Evolutionary conservation across 2,113 vertebrate genomes (phyloP).

Genomic region (Aptenodytes forsteri): DNA sequence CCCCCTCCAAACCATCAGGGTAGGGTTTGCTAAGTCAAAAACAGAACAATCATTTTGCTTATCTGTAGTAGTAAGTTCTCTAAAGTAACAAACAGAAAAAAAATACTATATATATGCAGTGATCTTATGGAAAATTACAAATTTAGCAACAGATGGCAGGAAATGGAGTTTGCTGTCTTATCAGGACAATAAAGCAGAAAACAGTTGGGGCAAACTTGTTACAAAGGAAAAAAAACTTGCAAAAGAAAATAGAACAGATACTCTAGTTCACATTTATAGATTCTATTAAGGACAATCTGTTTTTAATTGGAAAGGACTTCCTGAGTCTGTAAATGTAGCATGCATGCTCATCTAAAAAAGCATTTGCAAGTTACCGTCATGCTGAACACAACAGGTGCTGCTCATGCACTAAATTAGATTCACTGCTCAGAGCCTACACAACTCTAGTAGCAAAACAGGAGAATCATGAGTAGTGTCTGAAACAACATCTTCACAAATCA

Average conservation of each 20-base stretch:
- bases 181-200: conserved; percentile 21
- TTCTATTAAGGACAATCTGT: conserved; percentile 23
- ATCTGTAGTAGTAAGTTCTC: background rate
- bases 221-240: background rate
- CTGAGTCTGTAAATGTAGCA: background rate
- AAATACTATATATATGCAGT: background rate
- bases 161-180: conserved; percentile 21
- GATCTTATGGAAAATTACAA: background rate
- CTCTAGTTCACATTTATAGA: background rate
- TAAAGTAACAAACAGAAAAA: background rate
- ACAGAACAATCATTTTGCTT: background rate
- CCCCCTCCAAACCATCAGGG: background rate
- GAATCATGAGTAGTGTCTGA: background rate
- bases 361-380: background rate
- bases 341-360: background rate
- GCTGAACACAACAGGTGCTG: background rate
- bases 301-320: conserved; percentile 29
- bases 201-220: conserved; percentile 3
- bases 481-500: background rate
- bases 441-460: background rate
- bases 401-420: conserved; percentile 13
- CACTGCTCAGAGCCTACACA: background rate
- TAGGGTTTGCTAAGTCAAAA: background rate
- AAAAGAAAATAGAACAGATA: background rate
- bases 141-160: conserved; percentile 22